Evolutionary conservation across 2,113 vertebrate genomes (phyloP), one percentile per base, ranked within the genome.

Genomic region (Semnornis frantzii): DNA sequence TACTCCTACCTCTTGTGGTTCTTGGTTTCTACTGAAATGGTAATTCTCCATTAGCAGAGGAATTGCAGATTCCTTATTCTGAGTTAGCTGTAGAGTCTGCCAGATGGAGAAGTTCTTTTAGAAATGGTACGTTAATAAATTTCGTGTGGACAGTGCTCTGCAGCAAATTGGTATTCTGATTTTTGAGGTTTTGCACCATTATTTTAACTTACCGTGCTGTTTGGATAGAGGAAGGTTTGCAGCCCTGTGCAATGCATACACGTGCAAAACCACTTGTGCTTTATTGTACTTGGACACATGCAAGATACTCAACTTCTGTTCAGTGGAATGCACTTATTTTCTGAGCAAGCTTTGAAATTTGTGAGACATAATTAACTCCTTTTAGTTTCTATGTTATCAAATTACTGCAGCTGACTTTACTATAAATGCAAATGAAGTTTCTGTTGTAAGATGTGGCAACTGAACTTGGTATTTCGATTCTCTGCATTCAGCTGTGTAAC

Each of bases 401-500:
- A 65, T 70, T 73, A 82, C 11, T 4, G 12, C 75, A 62, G 55
- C 20, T 71, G 79, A 60, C 42, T 68, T 44, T 54, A 62, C 30
- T 73, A 0, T 33, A 72, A 85, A 59, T 57, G 71, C 72, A 90
- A 66, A 73, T 55, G 9, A 85, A 55, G 10, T 66, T 86, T 69
- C 34, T 89, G 13, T 60, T 81, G 18, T 68, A 72, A 60, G 72
- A 80, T 0, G 3, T 44, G 62, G 25, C 27, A 80, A 52, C 3
- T 64, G 27, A 78, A 54, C 19, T 58, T 63, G 17, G 8, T 54
- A 27, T 80, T 94, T 87, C 14, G 30, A 3, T 80, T 85, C 46
- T 82, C 20, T 87, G 60, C 8, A 20, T 96, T 96, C 93, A 59
- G 20, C 58, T n/a, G 5, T 77, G 14, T 58, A 86, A 60, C 8